These are phyloP conservation scores for Nasonia longicornis DNA, from an alignment of 1,140 invertebrate genomes.

Conservation along the genomic window DNA sequence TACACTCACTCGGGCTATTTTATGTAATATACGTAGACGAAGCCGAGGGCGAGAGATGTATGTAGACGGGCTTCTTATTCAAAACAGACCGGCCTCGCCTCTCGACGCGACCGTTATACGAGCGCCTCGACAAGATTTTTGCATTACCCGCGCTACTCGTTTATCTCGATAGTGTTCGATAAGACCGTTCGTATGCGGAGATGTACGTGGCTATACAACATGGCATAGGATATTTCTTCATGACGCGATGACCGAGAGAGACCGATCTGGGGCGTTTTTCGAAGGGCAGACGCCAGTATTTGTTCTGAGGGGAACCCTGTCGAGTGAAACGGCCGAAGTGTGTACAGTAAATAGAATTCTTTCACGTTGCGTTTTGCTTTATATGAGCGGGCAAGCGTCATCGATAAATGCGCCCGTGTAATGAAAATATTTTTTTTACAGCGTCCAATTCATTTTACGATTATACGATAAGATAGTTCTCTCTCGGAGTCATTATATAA, in stretches of 20 bases:
- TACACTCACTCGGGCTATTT: no score
- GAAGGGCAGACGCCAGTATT: neutral
- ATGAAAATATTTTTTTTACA: no score
- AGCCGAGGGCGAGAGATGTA: neutral
- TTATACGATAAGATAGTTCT: no score
- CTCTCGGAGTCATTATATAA: no score
- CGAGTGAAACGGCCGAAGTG: no score
- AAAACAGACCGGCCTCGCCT: neutral
- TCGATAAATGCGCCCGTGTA: no score
- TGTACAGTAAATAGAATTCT: neutral
- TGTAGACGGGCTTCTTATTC: neutral
- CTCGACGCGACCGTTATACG: neutral
- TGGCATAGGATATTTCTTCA: neutral
- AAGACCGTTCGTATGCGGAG: neutral
- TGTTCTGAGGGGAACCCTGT: neutral
- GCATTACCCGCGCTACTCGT: neutral
- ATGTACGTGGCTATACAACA: neutral
- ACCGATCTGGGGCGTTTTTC: neutral
- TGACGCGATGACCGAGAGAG: neutral
- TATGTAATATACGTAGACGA: neutral
- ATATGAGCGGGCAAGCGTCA: no score
- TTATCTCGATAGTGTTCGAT: neutral
- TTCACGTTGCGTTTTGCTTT: no score
- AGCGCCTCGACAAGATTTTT: constrained; percentile 29
- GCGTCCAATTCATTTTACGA: no score